A percentile compares a stretch with the other conserved stretches of the same genome.
Evolutionary conservation across 1,140 invertebrate species (phyloP).

Genomic region (Charaxes varanes): DNA sequence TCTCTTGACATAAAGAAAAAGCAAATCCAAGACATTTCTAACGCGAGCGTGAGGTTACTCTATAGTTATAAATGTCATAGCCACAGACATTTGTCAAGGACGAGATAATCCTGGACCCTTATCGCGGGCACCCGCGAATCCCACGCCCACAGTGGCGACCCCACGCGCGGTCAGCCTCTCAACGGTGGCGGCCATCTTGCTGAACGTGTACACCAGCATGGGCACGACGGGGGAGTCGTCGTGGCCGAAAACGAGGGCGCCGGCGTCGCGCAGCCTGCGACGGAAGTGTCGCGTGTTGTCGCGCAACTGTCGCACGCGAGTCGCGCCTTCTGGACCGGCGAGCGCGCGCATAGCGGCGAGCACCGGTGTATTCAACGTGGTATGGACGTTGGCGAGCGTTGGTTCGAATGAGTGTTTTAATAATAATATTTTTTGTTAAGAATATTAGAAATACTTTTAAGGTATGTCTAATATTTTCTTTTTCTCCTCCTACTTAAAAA

Average conservation of each 20-base stretch:
- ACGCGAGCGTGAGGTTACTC: too few relatives aligned
- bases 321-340: conserved; percentile 24
- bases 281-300: conserved; percentile 57
- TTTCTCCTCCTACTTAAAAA: too few relatives aligned
- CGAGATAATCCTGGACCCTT: conserved; percentile 25
- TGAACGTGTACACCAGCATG: conserved; percentile 94
- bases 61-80: conserved; percentile 22
- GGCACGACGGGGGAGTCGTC: conserved; percentile 98
- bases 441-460: too few relatives aligned
- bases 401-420: too few relatives aligned
- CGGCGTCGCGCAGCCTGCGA: conserved; percentile 88
- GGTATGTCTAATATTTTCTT: too few relatives aligned
- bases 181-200: conserved; percentile 91
- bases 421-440: too few relatives aligned
- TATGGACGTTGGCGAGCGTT: too few relatives aligned
- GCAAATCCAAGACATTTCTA: too few relatives aligned
- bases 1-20: too few relatives aligned
- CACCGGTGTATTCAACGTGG: too few relatives aligned
- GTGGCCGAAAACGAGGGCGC: conserved; percentile 97
- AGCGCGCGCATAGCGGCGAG: conserved; percentile 55
- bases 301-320: conserved; percentile 30
- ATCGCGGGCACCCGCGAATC: conserved; percentile 77
- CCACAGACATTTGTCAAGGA: conserved; percentile 22
- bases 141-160: conserved; percentile 96
- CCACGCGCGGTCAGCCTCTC: conserved; percentile 86